phyloP scores from a whole-genome alignment of 2,113 vertebrate genomes.

The Chaenocephalus aceratus region DNA sequence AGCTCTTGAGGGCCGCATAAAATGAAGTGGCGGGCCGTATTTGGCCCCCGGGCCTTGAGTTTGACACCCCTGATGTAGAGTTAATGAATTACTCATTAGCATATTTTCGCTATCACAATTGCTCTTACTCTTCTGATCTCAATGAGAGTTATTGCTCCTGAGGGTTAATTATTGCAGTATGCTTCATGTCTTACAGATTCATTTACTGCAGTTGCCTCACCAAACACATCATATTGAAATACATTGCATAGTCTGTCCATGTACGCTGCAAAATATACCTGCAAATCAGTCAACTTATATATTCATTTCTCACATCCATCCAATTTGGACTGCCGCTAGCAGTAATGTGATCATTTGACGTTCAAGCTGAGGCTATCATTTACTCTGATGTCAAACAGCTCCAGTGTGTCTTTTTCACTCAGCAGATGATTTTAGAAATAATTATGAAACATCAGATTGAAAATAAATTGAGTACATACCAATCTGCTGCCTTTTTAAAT shows the following conservation, averaged over 20 bases:
- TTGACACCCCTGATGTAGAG: not conserved
- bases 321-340: not conserved
- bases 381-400: too few relatives aligned
- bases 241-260: not conserved
- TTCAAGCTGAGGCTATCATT: too few relatives aligned
- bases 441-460: too few relatives aligned
- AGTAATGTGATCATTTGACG: not conserved
- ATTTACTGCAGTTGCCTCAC: not conserved
- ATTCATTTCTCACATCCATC: conserved; percentile 23
- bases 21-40: too few relatives aligned
- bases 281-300: conserved; percentile 9
- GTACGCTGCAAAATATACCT: not conserved
- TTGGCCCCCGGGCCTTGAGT: too few relatives aligned
- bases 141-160: not conserved
- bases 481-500: not conserved
- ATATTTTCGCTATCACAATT: not conserved
- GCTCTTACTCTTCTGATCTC: not conserved
- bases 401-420: not conserved
- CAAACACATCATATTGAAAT: conserved; percentile 1
- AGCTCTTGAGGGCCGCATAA: too few relatives aligned
- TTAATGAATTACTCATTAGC: conserved; percentile 20
- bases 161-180: not conserved
- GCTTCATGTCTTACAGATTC: not conserved
- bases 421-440: not conserved
- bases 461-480: not conserved